Base-by-base conservation (phyloP, 2,888 invertebrate species). In the Calameuta pallipes region DNA sequence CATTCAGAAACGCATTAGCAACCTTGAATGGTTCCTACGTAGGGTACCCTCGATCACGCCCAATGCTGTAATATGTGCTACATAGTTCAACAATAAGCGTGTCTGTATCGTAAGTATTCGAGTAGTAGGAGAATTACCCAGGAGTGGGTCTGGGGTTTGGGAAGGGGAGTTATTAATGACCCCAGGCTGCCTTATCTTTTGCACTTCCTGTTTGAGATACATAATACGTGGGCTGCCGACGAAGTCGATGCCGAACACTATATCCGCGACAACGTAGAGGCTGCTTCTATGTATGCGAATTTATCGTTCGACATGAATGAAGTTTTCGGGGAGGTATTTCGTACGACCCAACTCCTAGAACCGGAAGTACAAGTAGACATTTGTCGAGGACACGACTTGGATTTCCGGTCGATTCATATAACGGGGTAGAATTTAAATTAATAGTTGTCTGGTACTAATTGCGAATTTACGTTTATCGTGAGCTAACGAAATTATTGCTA, bases 151-250 rank as follows among this genome's bases (percentile, higher is more conserved):
- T 35, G 30, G 23, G 68, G 37, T 31, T 41, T n/a, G 41, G 80
- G 80, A 75, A 75, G 80, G 79, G 82, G 75, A 76, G 80, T 88
- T 88, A 87, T 87, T 87, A 87, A 87, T 86, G 87, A 83, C 85
- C 80, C 79, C 79, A 82, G 78, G 83, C 81, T 82, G 81, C 82
- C 88, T 87, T 87, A 87, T 87, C 87, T 87, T 87, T 86, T 84
- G 83, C 83, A 88, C 87, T 87, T 87, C 87, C 87, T 85, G 84
- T 85, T 84, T 81, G 83, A 83, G 88, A 82, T 84, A 83, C 83
- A 84, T 81, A 84, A 82, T 85, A 86, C 76, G 30, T 68, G 56
- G 74, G 34, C 71, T 31, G 71, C 35, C 35, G 35, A 36, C 74
- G 74, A 33, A 37, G 23, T 9, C 56, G 56, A 15, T 30, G 34